Evolutionary conservation across 2,888 invertebrate species (phyloP).

Genomic region (Syrphus vitripennis): DNA sequence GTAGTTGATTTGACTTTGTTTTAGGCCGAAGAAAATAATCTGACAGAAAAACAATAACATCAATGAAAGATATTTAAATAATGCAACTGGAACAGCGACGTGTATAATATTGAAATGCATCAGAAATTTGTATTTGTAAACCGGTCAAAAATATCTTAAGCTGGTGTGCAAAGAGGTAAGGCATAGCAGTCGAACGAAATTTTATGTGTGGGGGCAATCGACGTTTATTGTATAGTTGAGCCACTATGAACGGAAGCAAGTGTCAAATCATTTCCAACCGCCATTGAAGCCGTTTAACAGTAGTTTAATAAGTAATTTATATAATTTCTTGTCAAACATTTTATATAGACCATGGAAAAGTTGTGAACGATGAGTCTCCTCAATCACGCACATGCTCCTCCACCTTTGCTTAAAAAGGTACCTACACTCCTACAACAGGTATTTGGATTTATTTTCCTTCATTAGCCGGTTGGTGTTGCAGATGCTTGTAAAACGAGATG

Average conservation of each 20-base stretch:
- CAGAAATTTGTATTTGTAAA: not conserved
- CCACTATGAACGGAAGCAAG: no score
- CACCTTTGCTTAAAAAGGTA: not conserved
- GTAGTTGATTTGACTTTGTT: not conserved
- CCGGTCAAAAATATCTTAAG: not conserved
- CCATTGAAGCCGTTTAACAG: no score
- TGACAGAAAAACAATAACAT: not conserved
- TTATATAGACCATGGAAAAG: no score
- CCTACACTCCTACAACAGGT: no score
- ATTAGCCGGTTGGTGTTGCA: not conserved
- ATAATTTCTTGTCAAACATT: no score
- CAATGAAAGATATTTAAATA: not conserved
- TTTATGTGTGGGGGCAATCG: not conserved
- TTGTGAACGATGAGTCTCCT: no score
- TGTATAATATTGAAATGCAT: not conserved
- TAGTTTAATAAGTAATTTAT: no score
- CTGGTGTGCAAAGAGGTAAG: not conserved
- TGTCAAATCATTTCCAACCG: no score
- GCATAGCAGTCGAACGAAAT: not conserved
- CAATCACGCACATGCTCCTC: not conserved
- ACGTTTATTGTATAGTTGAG: no score
- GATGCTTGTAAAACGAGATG: conserved; percentile 6
- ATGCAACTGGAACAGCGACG: not conserved
- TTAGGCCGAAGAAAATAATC: not conserved
- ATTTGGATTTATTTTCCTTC: not conserved